These are phyloP conservation scores for Glaucomys volans DNA, from an alignment of 2,113 vertebrate genomes.

Conservation along the genomic window DNA sequence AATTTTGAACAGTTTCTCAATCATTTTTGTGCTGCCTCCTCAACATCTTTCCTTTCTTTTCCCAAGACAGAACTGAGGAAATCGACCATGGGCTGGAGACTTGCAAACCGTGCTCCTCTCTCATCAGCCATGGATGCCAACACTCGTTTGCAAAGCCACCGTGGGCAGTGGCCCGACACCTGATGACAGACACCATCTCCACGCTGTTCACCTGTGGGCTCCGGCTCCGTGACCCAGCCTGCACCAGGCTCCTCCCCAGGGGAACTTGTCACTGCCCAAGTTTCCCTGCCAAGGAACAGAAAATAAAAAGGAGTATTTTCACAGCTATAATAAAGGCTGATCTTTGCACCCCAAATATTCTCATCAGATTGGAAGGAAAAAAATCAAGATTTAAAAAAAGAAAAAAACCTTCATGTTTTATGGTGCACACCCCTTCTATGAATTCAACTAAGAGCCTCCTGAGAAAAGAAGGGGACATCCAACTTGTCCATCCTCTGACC, in stretches of 20 bases:
- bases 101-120: background rate
- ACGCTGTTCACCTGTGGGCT: background rate
- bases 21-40: background rate
- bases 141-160: background rate
- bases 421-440: background rate
- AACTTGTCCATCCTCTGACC: background rate
- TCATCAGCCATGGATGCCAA: background rate
- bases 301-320: constrained; percentile 16
- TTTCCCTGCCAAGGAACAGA: background rate
- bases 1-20: constrained; percentile 36
- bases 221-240: background rate
- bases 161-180: background rate
- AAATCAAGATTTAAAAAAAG: background rate
- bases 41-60: background rate
- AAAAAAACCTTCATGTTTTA: background rate
- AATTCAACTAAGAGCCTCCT: background rate
- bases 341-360: background rate
- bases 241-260: background rate
- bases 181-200: background rate
- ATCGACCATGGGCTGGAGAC: background rate
- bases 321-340: background rate
- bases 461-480: background rate
- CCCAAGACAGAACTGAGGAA: background rate
- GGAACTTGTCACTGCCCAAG: background rate
- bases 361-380: background rate